Evolutionary conservation across 2,113 vertebrate species (phyloP).

Genomic region (Brachypteracias leptosomus): DNA sequence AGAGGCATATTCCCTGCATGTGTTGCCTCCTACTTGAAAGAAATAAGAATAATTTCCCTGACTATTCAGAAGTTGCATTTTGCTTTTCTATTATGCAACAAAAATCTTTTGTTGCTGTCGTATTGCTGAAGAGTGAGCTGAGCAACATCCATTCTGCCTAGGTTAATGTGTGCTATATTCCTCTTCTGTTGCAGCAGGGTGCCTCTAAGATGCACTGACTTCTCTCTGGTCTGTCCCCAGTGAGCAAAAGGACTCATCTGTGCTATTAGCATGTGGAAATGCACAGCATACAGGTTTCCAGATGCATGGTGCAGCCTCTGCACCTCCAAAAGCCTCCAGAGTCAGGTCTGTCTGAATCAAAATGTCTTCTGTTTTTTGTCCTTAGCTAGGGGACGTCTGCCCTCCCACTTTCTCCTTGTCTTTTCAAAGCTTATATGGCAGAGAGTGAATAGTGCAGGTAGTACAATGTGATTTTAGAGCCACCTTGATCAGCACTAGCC

Average conservation of each 20-base stretch:
- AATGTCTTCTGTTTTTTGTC: background rate
- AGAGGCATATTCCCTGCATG: background rate
- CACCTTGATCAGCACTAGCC: background rate
- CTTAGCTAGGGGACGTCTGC: background rate
- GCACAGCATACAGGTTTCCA: background rate
- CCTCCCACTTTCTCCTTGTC: background rate
- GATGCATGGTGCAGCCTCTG: background rate
- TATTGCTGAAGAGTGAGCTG: background rate
- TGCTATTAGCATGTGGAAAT: background rate
- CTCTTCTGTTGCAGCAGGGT: background rate
- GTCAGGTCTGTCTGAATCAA: background rate
- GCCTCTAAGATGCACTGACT: background rate
- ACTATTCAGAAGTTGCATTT: background rate
- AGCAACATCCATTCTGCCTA: background rate
- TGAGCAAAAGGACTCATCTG: background rate
- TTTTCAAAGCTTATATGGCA: background rate
- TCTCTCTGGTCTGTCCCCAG: background rate
- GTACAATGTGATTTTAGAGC: background rate
- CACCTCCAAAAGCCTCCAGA: background rate
- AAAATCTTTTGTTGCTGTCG: background rate
- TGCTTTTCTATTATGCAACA: background rate
- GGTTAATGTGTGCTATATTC: background rate
- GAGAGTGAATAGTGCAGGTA: background rate
- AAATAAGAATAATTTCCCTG: background rate
- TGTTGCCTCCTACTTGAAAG: background rate